Conservation (phyloP, 2,113 vertebrate species). For the Cisticola juncidis region DNA sequence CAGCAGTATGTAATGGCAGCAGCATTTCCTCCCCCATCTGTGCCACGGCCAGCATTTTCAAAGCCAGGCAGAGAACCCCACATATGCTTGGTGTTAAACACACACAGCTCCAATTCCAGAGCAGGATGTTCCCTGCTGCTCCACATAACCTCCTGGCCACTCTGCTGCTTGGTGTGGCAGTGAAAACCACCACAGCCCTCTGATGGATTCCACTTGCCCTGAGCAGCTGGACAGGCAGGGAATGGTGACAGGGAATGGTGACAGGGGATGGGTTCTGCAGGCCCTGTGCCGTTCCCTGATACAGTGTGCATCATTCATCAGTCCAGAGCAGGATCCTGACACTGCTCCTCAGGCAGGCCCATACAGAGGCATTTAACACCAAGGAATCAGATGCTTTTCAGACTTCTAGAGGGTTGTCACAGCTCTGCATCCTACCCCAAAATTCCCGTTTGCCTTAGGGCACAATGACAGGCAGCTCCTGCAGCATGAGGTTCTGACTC, state of each 20-base stretch:
- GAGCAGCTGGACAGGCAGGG: not conserved
- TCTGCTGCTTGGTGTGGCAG: not conserved
- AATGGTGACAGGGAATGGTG: accelerated
- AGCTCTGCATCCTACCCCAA: not conserved
- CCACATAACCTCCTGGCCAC: not conserved
- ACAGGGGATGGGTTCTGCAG: not conserved
- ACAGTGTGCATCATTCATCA: no score
- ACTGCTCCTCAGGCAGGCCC: not conserved
- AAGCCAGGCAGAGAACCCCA: not conserved
- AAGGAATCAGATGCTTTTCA: not conserved
- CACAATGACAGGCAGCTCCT: not conserved
- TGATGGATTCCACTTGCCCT: not conserved
- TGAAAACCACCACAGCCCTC: not conserved
- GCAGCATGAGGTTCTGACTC: not conserved
- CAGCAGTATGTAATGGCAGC: not conserved
- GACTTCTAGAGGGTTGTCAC: not conserved
- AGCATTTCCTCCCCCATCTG: not conserved
- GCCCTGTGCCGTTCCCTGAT: no score
- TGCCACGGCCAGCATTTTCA: not conserved
- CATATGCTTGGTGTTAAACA: not conserved
- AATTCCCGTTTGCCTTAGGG: not conserved
- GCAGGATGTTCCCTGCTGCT: not conserved
- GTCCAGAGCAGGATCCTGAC: not conserved
- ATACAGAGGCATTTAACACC: not conserved
- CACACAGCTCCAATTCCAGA: not conserved